Percentiles rank a stretch among this genome's conserved stretches.
phyloP scores from a whole-genome alignment of 2,888 invertebrate species.

The Drosophila falleni region DNA sequence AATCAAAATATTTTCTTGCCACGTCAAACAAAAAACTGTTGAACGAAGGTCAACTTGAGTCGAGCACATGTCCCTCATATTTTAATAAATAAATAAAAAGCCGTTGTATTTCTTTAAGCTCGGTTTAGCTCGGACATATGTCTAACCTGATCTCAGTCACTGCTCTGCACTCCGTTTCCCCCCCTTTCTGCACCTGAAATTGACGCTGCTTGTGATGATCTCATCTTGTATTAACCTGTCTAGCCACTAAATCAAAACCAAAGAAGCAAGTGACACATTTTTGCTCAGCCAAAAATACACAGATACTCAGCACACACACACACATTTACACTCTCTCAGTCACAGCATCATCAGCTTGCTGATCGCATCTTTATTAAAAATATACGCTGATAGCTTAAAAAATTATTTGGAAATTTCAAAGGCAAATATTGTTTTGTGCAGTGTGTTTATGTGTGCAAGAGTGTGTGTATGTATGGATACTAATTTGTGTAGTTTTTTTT shows the following conservation, averaged over 20 bases:
- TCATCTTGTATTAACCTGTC: conserved; percentile 77
- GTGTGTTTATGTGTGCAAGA: conserved; percentile 2
- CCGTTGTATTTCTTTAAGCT: conserved; percentile 32
- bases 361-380: conserved; percentile 78
- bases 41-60: conserved; percentile 55
- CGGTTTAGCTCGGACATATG: conserved; percentile 9
- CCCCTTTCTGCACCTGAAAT: not conserved
- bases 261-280: conserved; percentile 78
- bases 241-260: conserved; percentile 80
- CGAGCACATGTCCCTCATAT: conserved; percentile 17
- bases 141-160: conserved; percentile 16
- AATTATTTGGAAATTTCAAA: conserved; percentile 45
- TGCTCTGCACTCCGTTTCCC: conserved; percentile 1
- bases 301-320: conserved; percentile 4
- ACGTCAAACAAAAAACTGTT: conserved; percentile 55
- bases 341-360: conserved; percentile 33
- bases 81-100: conserved; percentile 7
- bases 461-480: conserved; percentile 3
- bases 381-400: conserved; percentile 72
- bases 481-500: not conserved
- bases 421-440: conserved; percentile 49
- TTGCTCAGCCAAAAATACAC: conserved; percentile 48
- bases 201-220: conserved; percentile 61
- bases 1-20: conserved; percentile 63
- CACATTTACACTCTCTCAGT: conserved; percentile 29